Base-by-base conservation (phyloP, 2,888 invertebrate species). In the Tinea trinotella region DNA sequence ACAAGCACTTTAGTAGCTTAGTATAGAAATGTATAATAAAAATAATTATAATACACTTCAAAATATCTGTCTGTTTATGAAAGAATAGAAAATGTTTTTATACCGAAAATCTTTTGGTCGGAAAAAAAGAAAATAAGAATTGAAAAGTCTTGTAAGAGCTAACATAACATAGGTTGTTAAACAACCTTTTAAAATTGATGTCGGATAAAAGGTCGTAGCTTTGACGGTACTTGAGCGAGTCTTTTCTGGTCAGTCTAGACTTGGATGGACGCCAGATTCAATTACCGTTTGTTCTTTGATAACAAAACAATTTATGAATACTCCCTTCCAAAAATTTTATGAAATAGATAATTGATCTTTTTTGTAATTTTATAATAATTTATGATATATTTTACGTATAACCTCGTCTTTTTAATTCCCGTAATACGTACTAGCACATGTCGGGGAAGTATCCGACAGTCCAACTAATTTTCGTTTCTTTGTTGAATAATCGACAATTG, bases 91-190 rank as follows among this genome's bases (percentile, higher is more conserved):
- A n/a, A n/a, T n/a, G n/a, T n/a, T n/a, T n/a, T n/a, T n/a, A n/a
- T n/a, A 30, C 4, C 7, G 35, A 15, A 40, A 40, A 40, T 40
- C 40, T 13, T 12, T 4, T 15, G 13, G n/a, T 40, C 2, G 13
- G 15, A 7, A 12, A 35, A 35, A 4, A 40, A 40, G 2, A 40
- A 40, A 40, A 40, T 40, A 40, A 15, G 40, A 40, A 40, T 15
- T 40, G 40, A 40, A 40, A 40, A 40, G 7, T 15, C 40, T 40
- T 40, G 40, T 40, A 40, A 40, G 15, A 40, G 46, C 46, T 46
- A 19, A 19, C 18, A 74, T 76, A 76, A 64, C 62, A 62, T 56
- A 56, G 57, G 50, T 50, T 50, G 9, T 15, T 24, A 50, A 24
- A 24, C 22, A 50, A 50, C 24, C 24, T 50, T 50, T 24, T 50